Evolutionary conservation across 2,797 vertebrate genomes (phyloP), one percentile per base, ranked within the genome.

Genomic region (Chromobotia macracanthus): DNA sequence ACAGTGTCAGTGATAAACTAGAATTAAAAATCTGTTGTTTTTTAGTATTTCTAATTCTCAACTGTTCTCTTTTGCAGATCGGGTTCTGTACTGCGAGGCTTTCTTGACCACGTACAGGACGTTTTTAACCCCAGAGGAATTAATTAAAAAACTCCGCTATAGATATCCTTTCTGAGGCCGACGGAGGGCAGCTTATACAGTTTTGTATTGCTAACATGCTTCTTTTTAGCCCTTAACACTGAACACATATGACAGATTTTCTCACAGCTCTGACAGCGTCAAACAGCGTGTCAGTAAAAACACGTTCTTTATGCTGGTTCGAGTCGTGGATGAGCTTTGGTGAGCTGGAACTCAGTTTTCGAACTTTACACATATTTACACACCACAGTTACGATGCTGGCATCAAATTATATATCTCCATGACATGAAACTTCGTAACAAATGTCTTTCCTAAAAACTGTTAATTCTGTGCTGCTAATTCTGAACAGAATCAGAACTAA

Each of bases 231-330:
- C 90, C 98, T 98, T 94, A 97, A 93, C 84, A 82, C 85, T 64
- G 0, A 25, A 75, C 89, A 99, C 96, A 79, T 99, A 97, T 81
- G 97, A 96, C 83, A 95, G 95, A 68, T 99, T 99, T 75, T 99
- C 96, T 82, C 95, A 97, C 90, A 97, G 96, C 84, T 93, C 96
- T 0, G 98, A 99, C 88, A 96, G 91, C 0, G 95, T 96, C 89
- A 99, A 97, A 93, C 98, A 98, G 89, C 91, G 96, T 0, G 97
- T 98, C 87, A 99, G 97, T 91, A 99, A 98, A 92, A 98, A 99
- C 90, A 98, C 98, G 0, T 99, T 99, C 94, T 99, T 99, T 0
- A 95, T 99, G 84, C 92, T 99, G 89, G 97, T 99, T 61, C 92
- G 98, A 8, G 97, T 99, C 60, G 97, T 99, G 85, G 98, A 99